These are phyloP conservation scores for Zaprionus camerounensis DNA, from an alignment of 1,140 invertebrate species.

Conservation along the genomic window DNA sequence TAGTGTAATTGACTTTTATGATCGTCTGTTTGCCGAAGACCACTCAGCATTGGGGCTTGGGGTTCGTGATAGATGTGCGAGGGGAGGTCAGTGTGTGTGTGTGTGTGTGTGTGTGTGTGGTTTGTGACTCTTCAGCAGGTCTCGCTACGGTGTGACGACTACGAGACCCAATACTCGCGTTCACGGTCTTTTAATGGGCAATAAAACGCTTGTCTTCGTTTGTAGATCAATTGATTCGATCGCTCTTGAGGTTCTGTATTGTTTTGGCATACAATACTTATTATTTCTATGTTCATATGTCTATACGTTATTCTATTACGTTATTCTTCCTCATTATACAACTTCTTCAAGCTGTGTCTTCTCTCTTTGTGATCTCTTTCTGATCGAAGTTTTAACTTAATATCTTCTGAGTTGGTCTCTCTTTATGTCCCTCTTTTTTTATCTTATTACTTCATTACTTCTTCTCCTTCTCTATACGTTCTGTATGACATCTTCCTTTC, in stretches of 20 bases:
- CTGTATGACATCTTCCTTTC: too few relatives aligned
- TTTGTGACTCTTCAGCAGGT: neutral
- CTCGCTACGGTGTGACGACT: neutral
- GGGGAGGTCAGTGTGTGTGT: neutral
- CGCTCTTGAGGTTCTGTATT: neutral
- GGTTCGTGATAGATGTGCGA: neutral
- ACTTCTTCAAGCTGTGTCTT: neutral
- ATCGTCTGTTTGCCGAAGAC: constrained; percentile 40
- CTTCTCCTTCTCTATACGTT: neutral
- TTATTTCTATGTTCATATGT: neutral
- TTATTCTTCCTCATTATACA: neutral
- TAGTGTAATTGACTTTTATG: constrained; percentile 67
- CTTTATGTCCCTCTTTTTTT: neutral
- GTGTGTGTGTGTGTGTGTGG: neutral
- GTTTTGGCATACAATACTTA: neutral
- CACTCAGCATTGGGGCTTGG: neutral
- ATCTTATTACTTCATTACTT: neutral
- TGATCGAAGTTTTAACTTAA: neutral
- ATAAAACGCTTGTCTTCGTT: neutral
- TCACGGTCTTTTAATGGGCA: neutral
- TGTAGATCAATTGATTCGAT: constrained; percentile 3
- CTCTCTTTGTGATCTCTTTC: neutral
- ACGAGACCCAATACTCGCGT: neutral
- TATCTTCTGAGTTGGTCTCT: neutral
- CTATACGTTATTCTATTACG: neutral